Evolutionary conservation across 2,888 invertebrate species (phyloP), one percentile per base, ranked within the genome.

Genomic region (Anticlea derivata): DNA sequence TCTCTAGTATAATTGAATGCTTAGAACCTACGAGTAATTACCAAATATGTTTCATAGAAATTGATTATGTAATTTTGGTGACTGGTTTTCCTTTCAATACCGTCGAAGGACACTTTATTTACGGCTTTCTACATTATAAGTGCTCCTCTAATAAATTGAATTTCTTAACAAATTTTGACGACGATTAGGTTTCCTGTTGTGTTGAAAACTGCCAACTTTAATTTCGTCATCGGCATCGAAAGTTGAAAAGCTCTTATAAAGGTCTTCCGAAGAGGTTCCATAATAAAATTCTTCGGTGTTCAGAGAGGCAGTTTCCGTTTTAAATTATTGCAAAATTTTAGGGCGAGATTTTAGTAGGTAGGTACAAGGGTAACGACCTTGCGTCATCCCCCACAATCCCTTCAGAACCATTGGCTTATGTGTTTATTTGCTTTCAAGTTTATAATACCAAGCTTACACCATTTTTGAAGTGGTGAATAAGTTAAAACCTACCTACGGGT

Each of bases 201-300:
- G 58, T 55, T 55, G 63, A 64, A 62, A 66, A 65, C 62, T 66
- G 68, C 60, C 60, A 65, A 61, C 65, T 63, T 60, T 65, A 51
- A 64, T 66, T 69, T 61, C 65, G 62, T 66, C 65, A 67, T 61
- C 58, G 47, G 60, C 50, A 63, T 62, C 52, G 61, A 49, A 68
- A 73, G 68, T 72, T 68, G 49, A 63, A 64, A 68, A 67, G 62
- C 64, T 59, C 61, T 68, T 54, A 60, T 65, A 68, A 66, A 65
- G 63, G 65, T 60, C 50, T 63, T 63, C 65, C 49, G 63, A 65
- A 67, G 66, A 67, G 68, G 66, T 70, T 73, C 71, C 66, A 67
- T 72, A 65, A 71, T 66, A 60, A 71, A 69, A 72, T 74, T 71
- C 69, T 72, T 72, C 61, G 64, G 67, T 68, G 53, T 60, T 70